A percentile compares a stretch with the other conserved stretches of the same genome.
phyloP scores from a whole-genome alignment of 2,113 vertebrate species.

The Oryzias celebensis region DNA sequence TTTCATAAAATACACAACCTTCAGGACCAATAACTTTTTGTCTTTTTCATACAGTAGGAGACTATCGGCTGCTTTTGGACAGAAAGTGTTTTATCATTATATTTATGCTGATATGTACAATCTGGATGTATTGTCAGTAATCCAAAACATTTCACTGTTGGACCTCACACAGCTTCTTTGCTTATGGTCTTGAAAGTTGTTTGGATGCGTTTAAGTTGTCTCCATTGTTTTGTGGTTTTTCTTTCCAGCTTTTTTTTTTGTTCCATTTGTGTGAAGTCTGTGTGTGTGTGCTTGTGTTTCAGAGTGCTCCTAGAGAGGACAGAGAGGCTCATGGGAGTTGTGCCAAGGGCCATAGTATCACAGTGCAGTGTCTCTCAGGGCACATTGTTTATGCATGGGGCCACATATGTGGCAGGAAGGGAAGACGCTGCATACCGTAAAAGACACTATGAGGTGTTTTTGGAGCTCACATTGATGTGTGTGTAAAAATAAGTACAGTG shows the following conservation, averaged over 20 bases:
- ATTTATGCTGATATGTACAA: too few species aligned
- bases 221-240: conserved; percentile 38
- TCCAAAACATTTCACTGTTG: neutral
- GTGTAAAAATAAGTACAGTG: conserved; percentile 6
- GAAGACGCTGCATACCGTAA: conserved; percentile 57
- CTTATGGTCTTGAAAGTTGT: conserved; percentile 12
- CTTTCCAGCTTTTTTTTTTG: conserved; percentile 26
- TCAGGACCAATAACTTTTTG: too few species aligned
- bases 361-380: conserved; percentile 71
- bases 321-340: conserved; percentile 73
- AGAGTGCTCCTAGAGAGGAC: conserved; percentile 56
- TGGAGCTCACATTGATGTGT: conserved; percentile 6
- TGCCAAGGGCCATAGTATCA: conserved; percentile 75
- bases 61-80: too few species aligned
- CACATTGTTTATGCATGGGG: conserved; percentile 77
- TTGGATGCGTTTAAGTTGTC: conserved; percentile 11
- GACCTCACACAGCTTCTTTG: conserved; percentile 16
- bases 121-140: neutral
- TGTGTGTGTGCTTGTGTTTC: conserved; percentile 26
- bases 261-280: conserved; percentile 33
- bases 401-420: conserved; percentile 67
- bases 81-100: too few species aligned
- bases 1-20: too few species aligned
- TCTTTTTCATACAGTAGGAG: too few species aligned
- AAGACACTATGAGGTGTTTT: conserved; percentile 47